These are phyloP conservation scores for Platyrinchus mystaceus DNA, from an alignment of 2,797 vertebrate species.

Conservation along the genomic window DNA sequence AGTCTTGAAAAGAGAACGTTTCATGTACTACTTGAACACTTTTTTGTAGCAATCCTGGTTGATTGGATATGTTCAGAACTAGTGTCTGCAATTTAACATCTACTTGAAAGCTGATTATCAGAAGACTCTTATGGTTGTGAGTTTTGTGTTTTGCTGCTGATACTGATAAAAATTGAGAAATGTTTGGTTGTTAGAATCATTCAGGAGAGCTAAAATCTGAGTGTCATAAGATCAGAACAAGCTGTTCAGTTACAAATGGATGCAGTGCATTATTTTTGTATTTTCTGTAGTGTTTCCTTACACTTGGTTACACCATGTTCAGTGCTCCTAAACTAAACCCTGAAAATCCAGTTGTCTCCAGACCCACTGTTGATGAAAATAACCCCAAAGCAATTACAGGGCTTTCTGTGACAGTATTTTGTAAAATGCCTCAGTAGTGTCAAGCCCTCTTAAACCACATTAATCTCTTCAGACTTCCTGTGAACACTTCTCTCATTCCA, in stretches of 20 bases:
- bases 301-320: neutral
- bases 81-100: neutral
- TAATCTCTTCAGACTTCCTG: slow-evolving; percentile 47
- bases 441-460: slow-evolving; percentile 29
- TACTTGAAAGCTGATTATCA: neutral
- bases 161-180: neutral
- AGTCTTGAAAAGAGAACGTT: neutral
- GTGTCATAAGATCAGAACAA: neutral
- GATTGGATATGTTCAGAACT: neutral
- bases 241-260: neutral
- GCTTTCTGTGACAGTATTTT: neutral
- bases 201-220: neutral
- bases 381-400: neutral
- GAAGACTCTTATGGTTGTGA: neutral
- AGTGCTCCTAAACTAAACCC: neutral
- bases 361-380: neutral
- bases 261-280: neutral
- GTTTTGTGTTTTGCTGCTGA: neutral
- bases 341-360: neutral
- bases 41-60: neutral
- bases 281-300: neutral
- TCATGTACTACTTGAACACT: neutral
- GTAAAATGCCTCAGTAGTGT: neutral
- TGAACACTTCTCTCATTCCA: slow-evolving; percentile 13
- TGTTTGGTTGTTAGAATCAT: neutral